These are phyloP conservation scores for Torymus aiolomorphi DNA, from an alignment of 2,888 invertebrate species.

Conservation along the genomic window DNA sequence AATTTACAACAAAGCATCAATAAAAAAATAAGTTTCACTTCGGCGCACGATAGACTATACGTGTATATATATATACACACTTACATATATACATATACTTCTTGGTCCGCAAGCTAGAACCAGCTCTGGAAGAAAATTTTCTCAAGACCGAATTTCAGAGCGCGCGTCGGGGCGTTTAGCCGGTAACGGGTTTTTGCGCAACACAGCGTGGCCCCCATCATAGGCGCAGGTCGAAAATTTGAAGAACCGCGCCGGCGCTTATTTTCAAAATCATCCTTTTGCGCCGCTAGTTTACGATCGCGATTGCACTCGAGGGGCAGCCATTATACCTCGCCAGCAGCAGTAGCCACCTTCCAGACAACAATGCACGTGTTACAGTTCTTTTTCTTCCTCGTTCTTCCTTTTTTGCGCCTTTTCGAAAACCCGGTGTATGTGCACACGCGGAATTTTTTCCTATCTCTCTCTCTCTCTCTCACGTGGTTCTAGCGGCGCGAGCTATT, in stretches of 20 bases:
- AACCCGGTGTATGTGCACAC: not conserved
- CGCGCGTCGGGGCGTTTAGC: not conserved
- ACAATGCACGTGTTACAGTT: constrained; percentile 10
- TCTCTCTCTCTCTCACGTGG: not conserved
- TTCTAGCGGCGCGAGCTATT: constrained; percentile 27
- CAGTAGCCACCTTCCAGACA: constrained; percentile 14
- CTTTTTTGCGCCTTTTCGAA: constrained; percentile 12
- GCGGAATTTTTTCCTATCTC: not conserved
- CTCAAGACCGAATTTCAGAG: constrained; percentile 19
- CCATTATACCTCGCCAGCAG: constrained; percentile 19
- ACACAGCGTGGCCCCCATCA: not conserved
- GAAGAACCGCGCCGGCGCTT: constrained; percentile 4
- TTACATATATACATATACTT: too few species aligned
- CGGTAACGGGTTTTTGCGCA: constrained; percentile 30
- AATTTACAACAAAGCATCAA: constrained; percentile 10
- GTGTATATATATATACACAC: too few species aligned
- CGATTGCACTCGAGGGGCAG: constrained; percentile 2
- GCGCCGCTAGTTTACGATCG: constrained; percentile 19
- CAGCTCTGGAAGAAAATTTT: too few species aligned
- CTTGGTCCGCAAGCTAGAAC: too few species aligned
- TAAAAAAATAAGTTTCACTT: constrained; percentile 35
- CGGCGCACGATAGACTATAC: not conserved
- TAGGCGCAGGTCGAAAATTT: constrained; percentile 33
- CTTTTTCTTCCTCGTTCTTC: constrained; percentile 5
- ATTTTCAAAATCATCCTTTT: constrained; percentile 51